Conservation (phyloP, 1,140 invertebrate species). For the Pararge aegeria region DNA sequence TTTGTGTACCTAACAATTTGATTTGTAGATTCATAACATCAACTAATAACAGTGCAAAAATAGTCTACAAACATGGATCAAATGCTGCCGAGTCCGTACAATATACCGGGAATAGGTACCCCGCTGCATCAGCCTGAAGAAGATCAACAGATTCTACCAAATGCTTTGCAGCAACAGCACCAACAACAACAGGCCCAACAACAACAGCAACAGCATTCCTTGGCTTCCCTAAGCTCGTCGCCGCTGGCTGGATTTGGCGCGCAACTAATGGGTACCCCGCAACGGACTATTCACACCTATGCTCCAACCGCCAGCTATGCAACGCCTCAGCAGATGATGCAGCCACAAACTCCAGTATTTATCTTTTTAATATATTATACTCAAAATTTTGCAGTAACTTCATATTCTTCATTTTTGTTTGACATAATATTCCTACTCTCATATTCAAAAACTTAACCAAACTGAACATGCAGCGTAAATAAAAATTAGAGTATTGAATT, state of each 20-base stretch:
- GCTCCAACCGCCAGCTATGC: conserved; percentile 84
- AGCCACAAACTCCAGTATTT: conserved; percentile 92
- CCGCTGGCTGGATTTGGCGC: conserved; percentile 77
- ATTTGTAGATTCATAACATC: too few relatives aligned
- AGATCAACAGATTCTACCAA: conserved; percentile 91
- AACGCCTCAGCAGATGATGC: conserved; percentile 88
- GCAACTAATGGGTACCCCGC: conserved; percentile 80
- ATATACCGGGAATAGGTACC: conserved; percentile 94
- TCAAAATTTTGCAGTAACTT: too few relatives aligned
- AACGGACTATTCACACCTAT: conserved; percentile 86
- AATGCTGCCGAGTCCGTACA: conserved; percentile 93
- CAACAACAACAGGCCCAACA: conserved; percentile 80
- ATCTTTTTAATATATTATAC: conserved; percentile 5
- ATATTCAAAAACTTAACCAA: too few relatives aligned
- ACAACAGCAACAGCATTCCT: conserved; percentile 67
- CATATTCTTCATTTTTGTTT: too few relatives aligned
- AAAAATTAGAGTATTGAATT: too few relatives aligned
- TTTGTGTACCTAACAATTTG: too few relatives aligned
- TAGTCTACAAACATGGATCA: conserved; percentile 85
- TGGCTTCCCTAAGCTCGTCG: conserved; percentile 81
- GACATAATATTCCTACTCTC: too few relatives aligned
- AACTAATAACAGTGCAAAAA: neutral
- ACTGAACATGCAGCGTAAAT: too few relatives aligned
- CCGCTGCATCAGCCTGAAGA: conserved; percentile 95
- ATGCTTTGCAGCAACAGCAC: conserved; percentile 89